A percentile compares a stretch with the other conserved stretches of the same genome.
These are phyloP conservation scores for Patella caerulea DNA, from an alignment of 2,888 invertebrate species.

Conservation along the genomic window DNA sequence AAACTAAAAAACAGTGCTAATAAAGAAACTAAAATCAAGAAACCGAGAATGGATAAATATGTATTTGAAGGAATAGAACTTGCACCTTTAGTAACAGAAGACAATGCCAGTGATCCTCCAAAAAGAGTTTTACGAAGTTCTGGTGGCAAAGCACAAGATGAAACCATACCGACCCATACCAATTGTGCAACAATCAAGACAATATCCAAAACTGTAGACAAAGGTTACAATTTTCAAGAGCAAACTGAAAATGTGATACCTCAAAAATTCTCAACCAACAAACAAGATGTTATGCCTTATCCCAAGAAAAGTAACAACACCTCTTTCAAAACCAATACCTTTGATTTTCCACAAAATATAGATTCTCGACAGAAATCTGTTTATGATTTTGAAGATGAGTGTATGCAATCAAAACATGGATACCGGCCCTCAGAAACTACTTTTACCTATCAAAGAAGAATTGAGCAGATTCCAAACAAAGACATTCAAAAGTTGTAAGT, in stretches of 20 bases:
- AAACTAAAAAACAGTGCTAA: too few species aligned
- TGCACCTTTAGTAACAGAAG: too few species aligned
- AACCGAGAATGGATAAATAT: too few species aligned
- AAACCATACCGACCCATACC: not conserved
- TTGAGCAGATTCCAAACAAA: too few species aligned
- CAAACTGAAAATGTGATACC: slow-evolving; percentile 1
- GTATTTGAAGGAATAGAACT: too few species aligned
- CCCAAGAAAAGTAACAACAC: not conserved
- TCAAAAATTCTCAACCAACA: not conserved
- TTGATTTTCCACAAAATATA: too few species aligned
- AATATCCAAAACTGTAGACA: not conserved
- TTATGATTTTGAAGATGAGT: slow-evolving; percentile 35
- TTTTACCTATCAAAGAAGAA: too few species aligned
- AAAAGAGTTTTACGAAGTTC: not conserved
- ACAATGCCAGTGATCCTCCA: not conserved
- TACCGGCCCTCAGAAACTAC: too few species aligned
- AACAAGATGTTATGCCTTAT: slow-evolving; percentile 1
- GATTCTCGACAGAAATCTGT: slow-evolving; percentile 13
- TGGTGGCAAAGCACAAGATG: not conserved
- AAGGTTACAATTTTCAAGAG: not conserved
- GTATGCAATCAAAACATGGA: too few species aligned
- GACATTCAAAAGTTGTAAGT: too few species aligned
- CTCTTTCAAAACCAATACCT: not conserved
- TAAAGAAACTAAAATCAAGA: too few species aligned
- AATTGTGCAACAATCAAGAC: not conserved